Conservation (phyloP, 2,888 invertebrate species). For the Anthoptus insignis region DNA sequence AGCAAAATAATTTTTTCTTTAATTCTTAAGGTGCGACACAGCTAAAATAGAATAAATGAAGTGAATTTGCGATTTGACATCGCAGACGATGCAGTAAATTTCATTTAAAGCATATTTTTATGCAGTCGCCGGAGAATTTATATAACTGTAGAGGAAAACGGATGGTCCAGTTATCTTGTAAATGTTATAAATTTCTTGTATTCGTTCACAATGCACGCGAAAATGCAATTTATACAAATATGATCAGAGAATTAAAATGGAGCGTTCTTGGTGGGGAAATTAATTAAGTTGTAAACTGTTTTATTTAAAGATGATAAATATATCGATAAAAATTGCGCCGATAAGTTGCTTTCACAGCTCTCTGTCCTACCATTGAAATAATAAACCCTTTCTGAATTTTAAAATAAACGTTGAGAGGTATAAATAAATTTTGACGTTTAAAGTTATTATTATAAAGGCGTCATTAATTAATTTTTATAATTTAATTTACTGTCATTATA, state of each 20-base stretch:
- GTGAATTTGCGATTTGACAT: neutral
- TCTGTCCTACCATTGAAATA: no score
- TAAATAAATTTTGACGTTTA: no score
- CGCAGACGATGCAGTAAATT: neutral
- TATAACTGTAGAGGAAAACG: neutral
- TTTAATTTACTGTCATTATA: no score
- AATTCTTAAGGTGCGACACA: neutral
- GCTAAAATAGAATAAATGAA: neutral
- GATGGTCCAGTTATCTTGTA: neutral
- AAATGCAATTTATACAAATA: conserved; percentile 4
- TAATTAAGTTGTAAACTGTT: neutral
- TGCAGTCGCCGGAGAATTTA: neutral
- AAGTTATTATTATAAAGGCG: no score
- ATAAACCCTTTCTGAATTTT: no score
- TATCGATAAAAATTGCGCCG: no score
- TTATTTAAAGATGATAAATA: no score
- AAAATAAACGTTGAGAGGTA: no score
- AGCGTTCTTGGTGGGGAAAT: neutral
- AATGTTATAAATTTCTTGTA: conserved; percentile 1
- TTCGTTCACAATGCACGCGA: neutral
- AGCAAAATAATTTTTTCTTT: no score
- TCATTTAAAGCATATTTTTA: conserved; percentile 8
- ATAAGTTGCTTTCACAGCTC: no score
- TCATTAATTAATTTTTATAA: no score
- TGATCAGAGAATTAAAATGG: neutral